Evolutionary conservation across 2,888 invertebrate species (phyloP).

Genomic region (Diachrysia chrysitis): DNA sequence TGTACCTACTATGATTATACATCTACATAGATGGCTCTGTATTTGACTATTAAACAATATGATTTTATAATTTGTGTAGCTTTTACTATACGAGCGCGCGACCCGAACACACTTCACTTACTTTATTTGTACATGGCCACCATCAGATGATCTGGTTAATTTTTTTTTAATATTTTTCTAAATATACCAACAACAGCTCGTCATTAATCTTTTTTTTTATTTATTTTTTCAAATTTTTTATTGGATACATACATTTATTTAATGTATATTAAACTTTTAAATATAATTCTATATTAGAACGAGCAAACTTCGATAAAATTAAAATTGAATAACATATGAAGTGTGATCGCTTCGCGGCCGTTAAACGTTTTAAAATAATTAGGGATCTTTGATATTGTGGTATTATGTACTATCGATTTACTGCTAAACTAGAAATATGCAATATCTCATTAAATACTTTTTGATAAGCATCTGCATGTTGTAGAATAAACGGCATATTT

Average conservation of each 20-base stretch:
- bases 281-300: conserved; percentile 88
- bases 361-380: conserved; percentile 70
- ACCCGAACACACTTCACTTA: conserved; percentile 80
- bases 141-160: conserved; percentile 92
- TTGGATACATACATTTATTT: conserved; percentile 77
- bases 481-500: conserved; percentile 77
- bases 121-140: conserved; percentile 91
- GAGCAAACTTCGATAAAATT: conserved; percentile 89
- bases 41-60: conserved; percentile 85
- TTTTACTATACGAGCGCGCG: conserved; percentile 70
- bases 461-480: conserved; percentile 80
- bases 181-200: conserved; percentile 90
- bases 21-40: conserved; percentile 85
- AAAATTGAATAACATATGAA: conserved; percentile 88
- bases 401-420: conserved; percentile 87
- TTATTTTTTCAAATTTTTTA: conserved; percentile 80
- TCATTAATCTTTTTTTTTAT: conserved; percentile 62
- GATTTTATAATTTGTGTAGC: conserved; percentile 78
- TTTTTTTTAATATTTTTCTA: conserved; percentile 87
- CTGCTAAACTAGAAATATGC: conserved; percentile 84
- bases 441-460: conserved; percentile 77
- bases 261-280: conserved; percentile 86
- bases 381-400: conserved; percentile 86
- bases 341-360: conserved; percentile 73
- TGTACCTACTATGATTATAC: conserved; percentile 73